Evolutionary conservation across 2,797 vertebrate species (phyloP).

Genomic region (Cossypha caffra): DNA sequence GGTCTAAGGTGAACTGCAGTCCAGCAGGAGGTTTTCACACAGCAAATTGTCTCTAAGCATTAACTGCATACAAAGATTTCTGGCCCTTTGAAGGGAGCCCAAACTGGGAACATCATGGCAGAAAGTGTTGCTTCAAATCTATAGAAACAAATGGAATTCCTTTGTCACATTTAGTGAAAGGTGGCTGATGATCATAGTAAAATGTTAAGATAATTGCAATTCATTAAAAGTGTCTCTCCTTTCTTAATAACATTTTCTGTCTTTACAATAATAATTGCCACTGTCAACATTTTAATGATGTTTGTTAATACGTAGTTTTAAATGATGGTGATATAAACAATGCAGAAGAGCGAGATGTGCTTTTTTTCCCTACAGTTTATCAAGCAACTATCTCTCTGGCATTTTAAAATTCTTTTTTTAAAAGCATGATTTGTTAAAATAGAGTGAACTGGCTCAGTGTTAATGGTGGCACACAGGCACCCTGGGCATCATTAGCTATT

Average conservation of each 20-base stretch:
- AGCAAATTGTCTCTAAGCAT: not conserved
- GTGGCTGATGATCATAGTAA: not conserved
- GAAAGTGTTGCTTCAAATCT: not conserved
- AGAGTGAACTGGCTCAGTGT: not conserved
- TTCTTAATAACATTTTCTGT: not conserved
- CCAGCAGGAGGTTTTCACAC: not conserved
- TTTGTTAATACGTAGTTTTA: not conserved
- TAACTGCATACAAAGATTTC: not conserved
- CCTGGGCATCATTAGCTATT: not conserved
- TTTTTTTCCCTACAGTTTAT: too few species aligned
- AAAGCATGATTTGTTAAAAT: not conserved
- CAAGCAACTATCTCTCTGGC: accelerated
- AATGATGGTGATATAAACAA: not conserved
- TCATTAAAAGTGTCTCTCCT: not conserved
- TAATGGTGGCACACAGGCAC: not conserved
- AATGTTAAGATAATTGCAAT: not conserved
- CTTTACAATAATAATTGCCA: not conserved
- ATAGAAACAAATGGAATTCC: not conserved
- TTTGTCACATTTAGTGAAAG: not conserved
- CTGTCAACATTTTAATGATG: not conserved
- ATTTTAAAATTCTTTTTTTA: not conserved
- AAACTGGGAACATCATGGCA: not conserved
- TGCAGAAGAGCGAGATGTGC: not conserved
- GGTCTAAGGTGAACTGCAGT: not conserved
- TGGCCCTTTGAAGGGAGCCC: not conserved